Conservation (phyloP, 2,888 invertebrate species). For the Agrochola lota region DNA sequence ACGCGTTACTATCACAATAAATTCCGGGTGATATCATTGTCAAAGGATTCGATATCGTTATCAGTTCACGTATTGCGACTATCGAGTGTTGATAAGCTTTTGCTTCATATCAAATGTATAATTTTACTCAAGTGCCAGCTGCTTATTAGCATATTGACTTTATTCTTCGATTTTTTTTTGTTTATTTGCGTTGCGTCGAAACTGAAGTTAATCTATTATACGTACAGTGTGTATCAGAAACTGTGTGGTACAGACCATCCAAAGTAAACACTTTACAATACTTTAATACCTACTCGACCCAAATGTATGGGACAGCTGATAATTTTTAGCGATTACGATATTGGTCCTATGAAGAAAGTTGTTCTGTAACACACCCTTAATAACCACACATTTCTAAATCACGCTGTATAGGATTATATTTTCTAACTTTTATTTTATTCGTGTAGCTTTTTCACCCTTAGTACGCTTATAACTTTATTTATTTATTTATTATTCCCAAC, state of each 20-base stretch:
- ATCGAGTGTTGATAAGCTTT: conserved; percentile 54
- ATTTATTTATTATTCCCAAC: no score
- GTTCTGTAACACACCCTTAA: no score
- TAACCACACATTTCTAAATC: no score
- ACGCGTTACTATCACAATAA: conserved; percentile 21
- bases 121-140: conserved; percentile 40
- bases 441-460: background rate
- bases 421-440: background rate
- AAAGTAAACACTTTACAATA: no score
- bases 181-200: background rate
- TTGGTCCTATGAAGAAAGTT: no score
- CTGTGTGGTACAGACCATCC: no score
- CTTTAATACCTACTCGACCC: no score
- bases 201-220: background rate
- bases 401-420: no score
- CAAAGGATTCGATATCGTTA: conserved; percentile 60
- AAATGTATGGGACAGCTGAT: no score
- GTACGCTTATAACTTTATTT: background rate
- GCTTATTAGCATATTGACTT: conserved; percentile 36
- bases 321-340: no score
- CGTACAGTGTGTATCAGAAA: no score
- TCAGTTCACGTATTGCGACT: conserved; percentile 50
- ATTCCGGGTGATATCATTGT: conserved; percentile 58
- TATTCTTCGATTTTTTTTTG: background rate
- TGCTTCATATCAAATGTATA: conserved; percentile 47